A percentile compares a stretch with the other conserved stretches of the same genome.
Conservation (phyloP, 2,113 vertebrate species). For the Pseudopipra pipra region DNA sequence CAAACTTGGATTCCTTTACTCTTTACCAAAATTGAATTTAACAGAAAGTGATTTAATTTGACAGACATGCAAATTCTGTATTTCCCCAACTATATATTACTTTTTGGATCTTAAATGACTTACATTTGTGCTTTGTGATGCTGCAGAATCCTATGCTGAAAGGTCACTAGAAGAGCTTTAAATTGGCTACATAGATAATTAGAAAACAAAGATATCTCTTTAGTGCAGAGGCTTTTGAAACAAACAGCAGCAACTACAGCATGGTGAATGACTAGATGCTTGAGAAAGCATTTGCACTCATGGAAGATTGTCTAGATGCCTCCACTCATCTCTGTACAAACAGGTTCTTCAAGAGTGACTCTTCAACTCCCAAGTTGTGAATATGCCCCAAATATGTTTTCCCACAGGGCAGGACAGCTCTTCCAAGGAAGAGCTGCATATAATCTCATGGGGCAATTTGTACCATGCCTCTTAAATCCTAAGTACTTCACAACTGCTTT, state of each 20-base stretch:
- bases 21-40: not conserved
- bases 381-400: not conserved
- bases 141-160: not conserved
- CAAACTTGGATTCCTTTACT: not conserved
- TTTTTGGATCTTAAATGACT: not conserved
- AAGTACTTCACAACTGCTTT: not conserved
- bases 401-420: not conserved
- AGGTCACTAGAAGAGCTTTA: not conserved
- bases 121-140: not conserved
- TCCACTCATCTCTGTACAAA: not conserved
- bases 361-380: not conserved
- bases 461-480: not conserved
- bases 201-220: not conserved
- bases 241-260: not conserved
- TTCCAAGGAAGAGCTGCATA: not conserved
- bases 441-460: not conserved
- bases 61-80: not conserved
- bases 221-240: not conserved
- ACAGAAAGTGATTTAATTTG: not conserved
- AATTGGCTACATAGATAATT: not conserved
- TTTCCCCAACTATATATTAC: not conserved
- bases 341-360: not conserved
- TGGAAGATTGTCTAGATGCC: not conserved
- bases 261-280: fast-evolving
- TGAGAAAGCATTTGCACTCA: not conserved